Evolutionary conservation across 1,140 invertebrate species (phyloP).

Genomic region (Zaprionus gabonicus): DNA sequence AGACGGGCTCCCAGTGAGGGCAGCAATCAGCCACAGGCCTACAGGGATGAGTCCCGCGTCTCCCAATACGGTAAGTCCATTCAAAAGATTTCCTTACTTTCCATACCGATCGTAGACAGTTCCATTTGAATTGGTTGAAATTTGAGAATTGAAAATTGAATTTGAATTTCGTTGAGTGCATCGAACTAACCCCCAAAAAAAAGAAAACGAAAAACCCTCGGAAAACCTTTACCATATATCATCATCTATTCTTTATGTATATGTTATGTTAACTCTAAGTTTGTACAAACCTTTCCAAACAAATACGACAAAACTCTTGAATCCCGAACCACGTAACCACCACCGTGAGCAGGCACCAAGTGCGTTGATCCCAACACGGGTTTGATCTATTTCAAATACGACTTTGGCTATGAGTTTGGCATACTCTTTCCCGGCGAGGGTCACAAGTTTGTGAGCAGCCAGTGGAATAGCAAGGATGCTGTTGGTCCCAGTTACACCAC

Average conservation of each 20-base stretch:
- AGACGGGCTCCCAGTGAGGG: slow-evolving; percentile 84
- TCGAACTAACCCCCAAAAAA: slow-evolving; percentile 35
- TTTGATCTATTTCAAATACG: slow-evolving; percentile 93
- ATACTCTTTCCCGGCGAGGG: slow-evolving; percentile 89
- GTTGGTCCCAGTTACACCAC: slow-evolving; percentile 70
- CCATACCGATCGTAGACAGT: neutral
- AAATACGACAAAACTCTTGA: slow-evolving; percentile 23
- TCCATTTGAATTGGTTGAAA: slow-evolving; percentile 57
- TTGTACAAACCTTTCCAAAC: slow-evolving; percentile 39
- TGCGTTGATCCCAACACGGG: slow-evolving; percentile 91
- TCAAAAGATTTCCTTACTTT: slow-evolving; percentile 9
- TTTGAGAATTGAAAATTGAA: slow-evolving; percentile 39
- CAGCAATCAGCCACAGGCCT: slow-evolving; percentile 86
- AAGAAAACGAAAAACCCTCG: slow-evolving; percentile 13
- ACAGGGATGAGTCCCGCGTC: slow-evolving; percentile 89
- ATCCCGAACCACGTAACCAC: slow-evolving; percentile 31
- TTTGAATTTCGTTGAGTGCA: slow-evolving; percentile 32
- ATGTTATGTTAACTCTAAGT: slow-evolving; percentile 53
- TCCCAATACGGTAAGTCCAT: slow-evolving; percentile 89
- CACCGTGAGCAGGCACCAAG: slow-evolving; percentile 87
- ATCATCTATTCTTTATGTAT: slow-evolving; percentile 19
- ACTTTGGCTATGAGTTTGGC: slow-evolving; percentile 93
- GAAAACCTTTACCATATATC: neutral
- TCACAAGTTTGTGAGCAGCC: slow-evolving; percentile 85
- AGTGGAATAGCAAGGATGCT: slow-evolving; percentile 79